These are phyloP conservation scores for Dromiciops gliroides DNA, from an alignment of 2,113 vertebrate species.

Conservation along the genomic window DNA sequence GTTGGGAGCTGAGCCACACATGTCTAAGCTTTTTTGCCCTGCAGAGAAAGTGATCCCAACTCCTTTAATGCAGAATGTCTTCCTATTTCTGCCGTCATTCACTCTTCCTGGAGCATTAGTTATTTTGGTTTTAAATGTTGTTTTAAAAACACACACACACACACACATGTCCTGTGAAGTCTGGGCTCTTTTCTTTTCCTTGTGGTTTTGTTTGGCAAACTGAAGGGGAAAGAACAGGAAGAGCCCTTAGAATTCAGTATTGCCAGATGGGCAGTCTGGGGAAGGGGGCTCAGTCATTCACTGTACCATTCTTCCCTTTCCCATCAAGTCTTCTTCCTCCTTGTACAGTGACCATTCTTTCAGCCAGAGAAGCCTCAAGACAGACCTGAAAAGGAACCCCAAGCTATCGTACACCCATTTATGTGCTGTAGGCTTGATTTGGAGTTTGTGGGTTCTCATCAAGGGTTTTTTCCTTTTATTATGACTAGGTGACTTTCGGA, in stretches of 20 bases:
- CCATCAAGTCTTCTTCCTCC: not conserved
- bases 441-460: not conserved
- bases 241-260: not conserved
- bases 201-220: not conserved
- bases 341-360: not conserved
- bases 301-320: not conserved
- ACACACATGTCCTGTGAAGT: conserved; percentile 23
- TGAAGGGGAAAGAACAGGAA: not conserved
- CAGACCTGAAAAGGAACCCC: not conserved
- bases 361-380: not conserved
- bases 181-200: not conserved
- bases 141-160: conserved; percentile 5
- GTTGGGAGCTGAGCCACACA: not conserved
- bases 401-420: not conserved
- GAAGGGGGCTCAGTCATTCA: not conserved
- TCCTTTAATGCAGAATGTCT: not conserved
- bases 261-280: not conserved
- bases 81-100: not conserved
- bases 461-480: conserved; percentile 58
- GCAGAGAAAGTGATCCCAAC: not conserved
- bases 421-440: not conserved
- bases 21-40: not conserved
- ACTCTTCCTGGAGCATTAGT: not conserved
- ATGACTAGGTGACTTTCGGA: conserved; percentile 93
- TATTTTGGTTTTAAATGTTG: conserved; percentile 6